Base-by-base conservation (phyloP, 2,113 vertebrate genomes). In the Sterna hirundo region DNA sequence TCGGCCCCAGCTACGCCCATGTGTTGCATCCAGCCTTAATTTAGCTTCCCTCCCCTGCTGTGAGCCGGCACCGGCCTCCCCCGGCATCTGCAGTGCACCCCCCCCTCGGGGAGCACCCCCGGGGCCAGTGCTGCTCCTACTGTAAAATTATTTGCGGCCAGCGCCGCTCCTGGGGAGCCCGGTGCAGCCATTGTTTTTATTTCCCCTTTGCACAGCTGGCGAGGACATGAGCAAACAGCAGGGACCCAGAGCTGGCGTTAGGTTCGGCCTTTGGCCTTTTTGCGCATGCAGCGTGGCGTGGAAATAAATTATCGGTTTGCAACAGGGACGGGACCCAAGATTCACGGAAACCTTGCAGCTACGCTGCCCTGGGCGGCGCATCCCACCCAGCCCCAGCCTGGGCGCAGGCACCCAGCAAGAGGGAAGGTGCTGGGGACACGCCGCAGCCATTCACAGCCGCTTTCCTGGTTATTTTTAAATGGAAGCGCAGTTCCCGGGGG, bases 11-110 rank as follows among this genome's bases (percentile, higher is more conserved):
- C 79, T 74, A 94, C 92, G 2, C 96, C 92, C 87, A 8, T 65
- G 71, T 27, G 68, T 47, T 62, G 55, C 85, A 88, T 66, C 83
- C 95, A 92, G 87, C 68, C 90, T 86, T 77, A 88, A 86, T 89
- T 90, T 91, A 96, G 87, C 52, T 90, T 90, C 42, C 1, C 4
- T n/a, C 10, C 13, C 0, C 88, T 64, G 47, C 46, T 76, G 58
- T 71, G 85, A 93, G 76, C 47, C 1, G 0, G 44, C 66, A 83
- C 26, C 13, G 2, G 57, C 70, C 78, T 54, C 65, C 78, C 29
- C 86, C 38, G 62, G 78, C 69, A 51, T 23, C 88, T 49, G 57
- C 61, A 36, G 36, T 23, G 26, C 70, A 13, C 10, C 46, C 20
- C 57, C 57, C 57, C 34, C 57, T 10, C 23, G 2, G 16, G 8